Conservation (phyloP, 2,888 invertebrate species). For the Stratiomys singularior region DNA sequence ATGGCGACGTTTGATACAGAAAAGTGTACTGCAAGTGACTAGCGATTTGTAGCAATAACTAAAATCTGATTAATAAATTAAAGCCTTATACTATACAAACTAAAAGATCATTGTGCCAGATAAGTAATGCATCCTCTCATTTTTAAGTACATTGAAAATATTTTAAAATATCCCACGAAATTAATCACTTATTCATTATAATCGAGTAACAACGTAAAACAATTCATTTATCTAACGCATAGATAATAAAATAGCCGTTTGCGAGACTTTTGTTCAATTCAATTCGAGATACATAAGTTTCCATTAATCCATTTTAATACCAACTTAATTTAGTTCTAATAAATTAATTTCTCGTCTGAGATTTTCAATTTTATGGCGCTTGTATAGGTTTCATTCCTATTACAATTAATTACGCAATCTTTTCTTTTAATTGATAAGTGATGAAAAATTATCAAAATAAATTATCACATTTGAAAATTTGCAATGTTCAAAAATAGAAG, state of each 20-base stretch:
- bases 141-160: not conserved
- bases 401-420: not conserved
- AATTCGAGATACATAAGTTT: not conserved
- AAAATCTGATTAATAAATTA: not conserved
- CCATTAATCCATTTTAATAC: not conserved
- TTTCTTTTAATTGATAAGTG: not conserved
- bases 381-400: not conserved
- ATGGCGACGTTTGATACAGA: not conserved
- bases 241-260: constrained; percentile 17
- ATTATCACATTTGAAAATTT: constrained; percentile 47
- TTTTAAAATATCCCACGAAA: not conserved
- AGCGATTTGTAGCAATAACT: not conserved
- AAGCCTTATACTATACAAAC: not conserved
- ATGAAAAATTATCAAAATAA: constrained; percentile 35
- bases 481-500: constrained; percentile 40
- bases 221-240: constrained; percentile 11
- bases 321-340: not conserved
- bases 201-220: constrained; percentile 9
- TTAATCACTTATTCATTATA: not conserved
- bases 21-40: not conserved
- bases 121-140: constrained; percentile 8
- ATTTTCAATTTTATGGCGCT: not conserved
- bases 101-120: not conserved
- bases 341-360: not conserved
- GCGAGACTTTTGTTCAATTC: not conserved